Evolutionary conservation across 2,113 vertebrate genomes (phyloP), one percentile per base, ranked within the genome.

Genomic region (Amphilophus citrinellus): DNA sequence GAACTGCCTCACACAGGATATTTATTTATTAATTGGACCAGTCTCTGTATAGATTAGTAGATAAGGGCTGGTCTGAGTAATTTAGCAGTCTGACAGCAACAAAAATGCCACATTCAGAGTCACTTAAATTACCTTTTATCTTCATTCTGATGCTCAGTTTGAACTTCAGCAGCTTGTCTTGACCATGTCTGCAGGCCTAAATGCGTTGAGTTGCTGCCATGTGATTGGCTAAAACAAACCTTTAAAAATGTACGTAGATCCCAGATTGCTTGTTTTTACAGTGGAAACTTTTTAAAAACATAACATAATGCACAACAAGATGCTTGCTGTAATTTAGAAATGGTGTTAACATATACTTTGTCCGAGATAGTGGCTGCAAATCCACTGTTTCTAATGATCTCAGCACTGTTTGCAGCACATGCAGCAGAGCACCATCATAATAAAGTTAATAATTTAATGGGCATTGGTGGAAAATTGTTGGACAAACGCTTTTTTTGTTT

Each of bases 381-480:
- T 50, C 44, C 30, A 44, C 42, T 30, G 44, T 30, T 71, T 50
- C 27, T 20, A 71, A 71, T 73, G 27, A 53, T 73, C 44, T 50
- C 65, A 30, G 42, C 14, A 30, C 44, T 50, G 66, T 50, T 47
- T 20, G 27, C 66, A 73, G 66, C 17, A n/a, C 27, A 18, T 20
- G 27, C 66, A 73, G 66, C 17, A n/a, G 17, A 18, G 27, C 53
- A 18, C 17, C 53, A 50, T 50, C 66, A 50, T 15, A 71, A 47
- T 71, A 71, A 71, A 50, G 27, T 13, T 27, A 20, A 3, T 71
- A 3, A 53, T 71, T 50, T 71, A 0, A 30, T 18, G 0, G 7
- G 4, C 22, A 68, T 10, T 0, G 0, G 27, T 71, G 11, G 0
- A 53, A 71, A 53, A 53, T 53, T 32, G 20, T 50, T 53, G 30